Percentiles rank a stretch among this genome's conserved stretches.
Evolutionary conservation across 1,140 invertebrate species (phyloP).

Genomic region (Calosoma granatense): DNA sequence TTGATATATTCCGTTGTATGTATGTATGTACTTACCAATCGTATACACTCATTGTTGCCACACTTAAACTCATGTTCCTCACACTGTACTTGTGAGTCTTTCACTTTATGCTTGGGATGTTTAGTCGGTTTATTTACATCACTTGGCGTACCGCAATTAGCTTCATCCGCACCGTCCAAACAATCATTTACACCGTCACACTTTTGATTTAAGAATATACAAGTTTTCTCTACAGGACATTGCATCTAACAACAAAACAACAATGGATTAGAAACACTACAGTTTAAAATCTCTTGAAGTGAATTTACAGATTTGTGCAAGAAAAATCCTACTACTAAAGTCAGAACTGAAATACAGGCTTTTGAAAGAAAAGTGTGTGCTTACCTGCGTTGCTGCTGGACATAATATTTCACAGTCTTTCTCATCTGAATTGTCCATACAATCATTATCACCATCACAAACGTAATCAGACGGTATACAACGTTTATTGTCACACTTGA

Average conservation of each 20-base stretch:
- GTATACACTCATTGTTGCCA: slow-evolving; percentile 45
- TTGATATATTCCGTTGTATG: no score
- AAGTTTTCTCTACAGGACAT: slow-evolving; percentile 16
- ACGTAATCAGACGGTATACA: slow-evolving; percentile 60
- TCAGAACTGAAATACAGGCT: neutral
- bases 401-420: slow-evolving; percentile 45
- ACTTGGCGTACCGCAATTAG: slow-evolving; percentile 49
- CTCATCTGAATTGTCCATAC: slow-evolving; percentile 60
- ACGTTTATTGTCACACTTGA: slow-evolving; percentile 55
- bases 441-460: slow-evolving; percentile 64
- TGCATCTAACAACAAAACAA: neutral
- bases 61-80: slow-evolving; percentile 46
- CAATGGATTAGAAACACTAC: neutral
- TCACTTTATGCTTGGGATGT: slow-evolving; percentile 25
- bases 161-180: slow-evolving; percentile 52
- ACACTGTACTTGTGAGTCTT: slow-evolving; percentile 30
- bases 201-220: slow-evolving; percentile 20
- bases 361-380: slow-evolving; percentile 24
- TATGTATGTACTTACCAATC: slow-evolving; percentile 35
- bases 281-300: no score
- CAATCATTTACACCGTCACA: slow-evolving; percentile 28
- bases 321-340: neutral
- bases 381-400: slow-evolving; percentile 44
- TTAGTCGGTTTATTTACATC: slow-evolving; percentile 50
- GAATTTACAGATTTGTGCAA: no score